These are phyloP conservation scores for Linurgus olivaceus DNA, from an alignment of 2,797 vertebrate species.

Conservation along the genomic window DNA sequence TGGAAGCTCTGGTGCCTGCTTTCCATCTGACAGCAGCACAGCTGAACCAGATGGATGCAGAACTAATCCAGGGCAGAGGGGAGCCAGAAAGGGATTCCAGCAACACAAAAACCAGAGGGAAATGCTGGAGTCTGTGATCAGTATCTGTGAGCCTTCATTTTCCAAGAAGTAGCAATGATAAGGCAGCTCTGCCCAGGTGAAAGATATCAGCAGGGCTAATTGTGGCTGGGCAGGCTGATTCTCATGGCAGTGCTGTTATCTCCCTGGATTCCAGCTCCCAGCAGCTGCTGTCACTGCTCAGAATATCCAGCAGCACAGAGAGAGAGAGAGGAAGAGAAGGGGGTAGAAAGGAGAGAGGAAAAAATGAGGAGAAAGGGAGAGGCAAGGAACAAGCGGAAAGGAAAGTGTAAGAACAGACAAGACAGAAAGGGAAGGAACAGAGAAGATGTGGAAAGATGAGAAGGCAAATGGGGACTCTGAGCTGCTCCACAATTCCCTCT, in stretches of 20 bases:
- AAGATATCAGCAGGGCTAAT: conserved; percentile 58
- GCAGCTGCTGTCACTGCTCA: conserved; percentile 33
- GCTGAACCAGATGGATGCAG: conserved; percentile 18
- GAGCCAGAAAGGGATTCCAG: conserved; percentile 51
- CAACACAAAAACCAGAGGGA: conserved; percentile 9
- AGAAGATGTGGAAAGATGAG: neutral
- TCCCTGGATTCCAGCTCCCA: conserved; percentile 54
- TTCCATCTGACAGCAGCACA: conserved; percentile 35
- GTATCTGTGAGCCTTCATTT: conserved; percentile 50
- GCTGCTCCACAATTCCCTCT: neutral
- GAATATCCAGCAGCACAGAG: conserved; percentile 22
- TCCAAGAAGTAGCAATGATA: conserved; percentile 38
- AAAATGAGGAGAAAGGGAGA: neutral
- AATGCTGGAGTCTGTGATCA: neutral
- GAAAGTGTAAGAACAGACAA: neutral
- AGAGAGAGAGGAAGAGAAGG: neutral
- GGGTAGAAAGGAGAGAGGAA: neutral
- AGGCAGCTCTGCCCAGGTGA: conserved; percentile 56
- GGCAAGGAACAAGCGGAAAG: neutral
- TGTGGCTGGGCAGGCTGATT: conserved; percentile 41
- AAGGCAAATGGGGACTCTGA: neutral
- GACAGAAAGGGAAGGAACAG: neutral
- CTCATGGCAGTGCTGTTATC: conserved; percentile 50
- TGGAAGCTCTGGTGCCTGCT: neutral
- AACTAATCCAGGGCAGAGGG: neutral